Conservation (phyloP, 2,797 vertebrate genomes). For the Tiaroga cobitis region DNA sequence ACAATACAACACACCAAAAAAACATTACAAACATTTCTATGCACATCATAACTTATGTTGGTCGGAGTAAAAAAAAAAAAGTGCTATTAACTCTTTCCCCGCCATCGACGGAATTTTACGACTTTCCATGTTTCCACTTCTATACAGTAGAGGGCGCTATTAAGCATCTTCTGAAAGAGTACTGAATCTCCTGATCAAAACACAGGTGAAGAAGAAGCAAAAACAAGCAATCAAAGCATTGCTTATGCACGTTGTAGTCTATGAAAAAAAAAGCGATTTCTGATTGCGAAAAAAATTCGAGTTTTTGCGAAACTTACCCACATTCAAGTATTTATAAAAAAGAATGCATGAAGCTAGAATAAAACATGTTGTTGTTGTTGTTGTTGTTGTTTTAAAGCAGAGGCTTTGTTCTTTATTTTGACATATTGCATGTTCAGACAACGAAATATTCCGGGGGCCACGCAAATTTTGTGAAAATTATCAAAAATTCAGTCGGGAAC, state of each 20-base stretch:
- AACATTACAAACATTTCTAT: background rate
- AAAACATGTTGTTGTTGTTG: too few relatives aligned
- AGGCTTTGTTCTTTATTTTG: background rate
- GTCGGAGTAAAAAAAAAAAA: background rate
- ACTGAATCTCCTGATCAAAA: background rate
- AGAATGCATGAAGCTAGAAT: background rate
- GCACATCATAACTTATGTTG: background rate
- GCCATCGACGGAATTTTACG: background rate
- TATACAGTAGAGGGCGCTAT: background rate
- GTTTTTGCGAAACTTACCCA: background rate
- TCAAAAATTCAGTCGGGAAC: background rate
- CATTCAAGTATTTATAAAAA: background rate
- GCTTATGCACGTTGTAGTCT: too few relatives aligned
- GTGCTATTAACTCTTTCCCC: background rate
- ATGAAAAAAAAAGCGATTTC: too few relatives aligned
- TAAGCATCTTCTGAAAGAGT: background rate
- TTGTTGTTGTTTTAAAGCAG: background rate
- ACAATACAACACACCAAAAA: slow-evolving; percentile 19
- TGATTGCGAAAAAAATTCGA: fast-evolving
- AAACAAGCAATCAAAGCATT: too few relatives aligned
- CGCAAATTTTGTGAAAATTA: fast-evolving
- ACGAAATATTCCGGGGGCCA: background rate
- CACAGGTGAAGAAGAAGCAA: too few relatives aligned
- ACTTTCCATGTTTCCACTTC: background rate
- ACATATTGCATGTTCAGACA: background rate